These are phyloP conservation scores for Psophia crepitans DNA, from an alignment of 2,113 vertebrate genomes.

Conservation along the genomic window DNA sequence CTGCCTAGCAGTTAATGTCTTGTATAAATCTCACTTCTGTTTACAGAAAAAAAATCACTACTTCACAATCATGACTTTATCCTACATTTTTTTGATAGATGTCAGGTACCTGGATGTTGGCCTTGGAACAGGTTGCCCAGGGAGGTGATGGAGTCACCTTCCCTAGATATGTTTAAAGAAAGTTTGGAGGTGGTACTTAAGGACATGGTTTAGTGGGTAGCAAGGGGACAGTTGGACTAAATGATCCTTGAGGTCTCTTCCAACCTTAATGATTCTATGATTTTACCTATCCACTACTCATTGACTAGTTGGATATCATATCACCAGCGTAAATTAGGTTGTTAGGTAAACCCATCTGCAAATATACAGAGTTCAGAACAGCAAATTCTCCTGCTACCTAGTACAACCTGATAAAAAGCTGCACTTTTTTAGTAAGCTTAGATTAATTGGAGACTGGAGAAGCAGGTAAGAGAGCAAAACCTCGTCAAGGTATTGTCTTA, in stretches of 20 bases:
- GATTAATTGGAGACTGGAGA: background rate
- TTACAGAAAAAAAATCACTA: background rate
- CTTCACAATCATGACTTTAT: background rate
- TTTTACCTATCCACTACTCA: background rate
- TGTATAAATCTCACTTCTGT: background rate
- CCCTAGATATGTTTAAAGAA: too few species aligned
- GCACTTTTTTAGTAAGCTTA: background rate
- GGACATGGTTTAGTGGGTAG: too few species aligned
- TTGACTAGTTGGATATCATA: background rate
- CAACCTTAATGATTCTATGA: too few species aligned
- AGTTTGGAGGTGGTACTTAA: too few species aligned
- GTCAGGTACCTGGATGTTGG: too few species aligned
- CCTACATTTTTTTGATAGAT: background rate
- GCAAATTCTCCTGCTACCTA: background rate
- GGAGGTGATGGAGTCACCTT: too few species aligned
- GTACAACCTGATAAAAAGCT: background rate
- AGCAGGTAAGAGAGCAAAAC: background rate
- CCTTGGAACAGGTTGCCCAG: too few species aligned
- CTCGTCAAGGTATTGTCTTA: background rate
- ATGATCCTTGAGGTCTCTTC: too few species aligned
- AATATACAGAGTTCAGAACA: background rate
- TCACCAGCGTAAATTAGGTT: background rate
- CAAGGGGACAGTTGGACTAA: too few species aligned
- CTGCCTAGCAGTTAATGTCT: background rate
- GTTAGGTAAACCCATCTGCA: background rate